Evolutionary conservation across 1,140 invertebrate species (phyloP).

Genomic region (Oreohelix idahoensis): DNA sequence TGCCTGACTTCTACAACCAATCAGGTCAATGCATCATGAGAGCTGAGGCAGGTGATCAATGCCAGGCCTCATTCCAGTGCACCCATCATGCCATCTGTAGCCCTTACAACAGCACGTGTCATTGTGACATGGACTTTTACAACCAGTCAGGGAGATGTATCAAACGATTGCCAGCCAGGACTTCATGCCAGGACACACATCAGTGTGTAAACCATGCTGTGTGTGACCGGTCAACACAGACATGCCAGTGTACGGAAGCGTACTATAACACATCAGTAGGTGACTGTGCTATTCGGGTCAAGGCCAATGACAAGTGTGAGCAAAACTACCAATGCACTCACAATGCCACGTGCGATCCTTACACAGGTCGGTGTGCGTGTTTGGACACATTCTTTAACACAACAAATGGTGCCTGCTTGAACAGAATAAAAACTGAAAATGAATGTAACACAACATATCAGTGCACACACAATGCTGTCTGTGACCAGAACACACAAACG

Average conservation of each 20-base stretch:
- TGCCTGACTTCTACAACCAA: slow-evolving; percentile 31
- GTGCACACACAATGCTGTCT: slow-evolving; percentile 35
- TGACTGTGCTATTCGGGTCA: slow-evolving; percentile 7
- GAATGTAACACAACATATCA: slow-evolving; percentile 32
- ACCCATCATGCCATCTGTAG: slow-evolving; percentile 29
- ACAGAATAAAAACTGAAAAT: background rate
- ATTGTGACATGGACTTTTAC: slow-evolving; percentile 38
- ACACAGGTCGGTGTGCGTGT: slow-evolving; percentile 20
- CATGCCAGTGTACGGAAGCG: slow-evolving; percentile 32
- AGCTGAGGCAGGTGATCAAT: slow-evolving; percentile 30
- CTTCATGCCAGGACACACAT: slow-evolving; percentile 27
- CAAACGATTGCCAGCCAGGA: slow-evolving; percentile 1
- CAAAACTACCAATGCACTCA: slow-evolving; percentile 22
- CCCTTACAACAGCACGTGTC: slow-evolving; percentile 27
- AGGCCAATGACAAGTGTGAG: slow-evolving; percentile 21
- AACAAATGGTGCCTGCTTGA: background rate
- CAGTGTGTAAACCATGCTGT: slow-evolving; percentile 39
- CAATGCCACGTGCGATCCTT: slow-evolving; percentile 28
- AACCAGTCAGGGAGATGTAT: slow-evolving; percentile 38
- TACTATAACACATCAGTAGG: slow-evolving; percentile 27
- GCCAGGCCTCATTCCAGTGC: slow-evolving; percentile 22
- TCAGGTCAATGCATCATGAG: slow-evolving; percentile 22
- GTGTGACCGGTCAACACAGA: slow-evolving; percentile 29
- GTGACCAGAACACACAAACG: background rate
- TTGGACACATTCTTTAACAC: slow-evolving; percentile 5